phyloP scores from a whole-genome alignment of 2,888 invertebrate species.

The Zonitis immaculata region DNA sequence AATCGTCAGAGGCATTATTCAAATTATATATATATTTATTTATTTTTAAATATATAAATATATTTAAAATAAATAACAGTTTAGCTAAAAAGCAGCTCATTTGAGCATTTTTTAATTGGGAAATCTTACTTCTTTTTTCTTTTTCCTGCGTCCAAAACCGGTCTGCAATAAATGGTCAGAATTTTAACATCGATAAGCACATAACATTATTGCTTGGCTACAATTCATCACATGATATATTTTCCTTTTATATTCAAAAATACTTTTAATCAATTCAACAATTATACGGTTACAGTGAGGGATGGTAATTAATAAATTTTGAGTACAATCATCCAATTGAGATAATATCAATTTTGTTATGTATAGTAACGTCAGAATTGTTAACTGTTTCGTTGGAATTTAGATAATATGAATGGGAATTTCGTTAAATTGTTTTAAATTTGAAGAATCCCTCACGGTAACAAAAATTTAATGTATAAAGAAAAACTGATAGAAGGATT shows the following conservation, averaged over 20 bases:
- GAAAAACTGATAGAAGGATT: background rate
- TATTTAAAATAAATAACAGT: background rate
- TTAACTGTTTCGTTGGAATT: too few relatives aligned
- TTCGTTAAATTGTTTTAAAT: too few relatives aligned
- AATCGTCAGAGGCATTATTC: slow-evolving; percentile 47
- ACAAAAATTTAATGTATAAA: slow-evolving; percentile 4
- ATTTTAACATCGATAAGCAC: slow-evolving; percentile 50
- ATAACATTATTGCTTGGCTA: slow-evolving; percentile 39
- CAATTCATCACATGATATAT: slow-evolving; percentile 32
- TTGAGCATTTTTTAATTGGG: slow-evolving; percentile 47
- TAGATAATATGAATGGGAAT: too few relatives aligned
- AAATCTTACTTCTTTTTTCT: slow-evolving; percentile 97
- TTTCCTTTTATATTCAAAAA: background rate
- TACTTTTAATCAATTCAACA: background rate
- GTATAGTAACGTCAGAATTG: too few relatives aligned
- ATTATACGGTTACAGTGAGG: slow-evolving; percentile 9
- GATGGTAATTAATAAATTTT: too few relatives aligned
- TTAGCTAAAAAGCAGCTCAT: slow-evolving; percentile 46
- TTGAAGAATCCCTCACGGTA: slow-evolving; percentile 4
- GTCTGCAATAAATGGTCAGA: slow-evolving; percentile 64
- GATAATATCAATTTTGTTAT: too few relatives aligned
- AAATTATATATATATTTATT: too few relatives aligned
- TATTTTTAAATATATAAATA: slow-evolving; percentile 1
- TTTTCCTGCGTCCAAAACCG: slow-evolving; percentile 95
- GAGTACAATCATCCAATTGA: too few relatives aligned